Evolutionary conservation across 1,140 invertebrate genomes (phyloP).

Genomic region (Papilio glaucus): DNA sequence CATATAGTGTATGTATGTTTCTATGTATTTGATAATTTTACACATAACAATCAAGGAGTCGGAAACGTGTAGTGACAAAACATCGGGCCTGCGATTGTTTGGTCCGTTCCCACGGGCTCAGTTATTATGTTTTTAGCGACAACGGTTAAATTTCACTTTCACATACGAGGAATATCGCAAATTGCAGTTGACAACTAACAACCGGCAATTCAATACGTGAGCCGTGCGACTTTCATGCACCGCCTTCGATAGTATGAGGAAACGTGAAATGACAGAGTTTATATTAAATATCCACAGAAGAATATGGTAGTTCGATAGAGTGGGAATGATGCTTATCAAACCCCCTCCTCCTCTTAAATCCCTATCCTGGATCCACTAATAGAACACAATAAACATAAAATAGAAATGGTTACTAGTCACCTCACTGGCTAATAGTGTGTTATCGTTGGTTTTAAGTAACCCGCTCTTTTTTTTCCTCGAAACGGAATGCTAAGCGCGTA

Average conservation of each 20-base stretch:
- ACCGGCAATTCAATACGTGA: slow-evolving; percentile 20
- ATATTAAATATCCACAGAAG: not conserved
- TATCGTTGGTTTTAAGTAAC: too few relatives aligned
- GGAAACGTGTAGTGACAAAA: not conserved
- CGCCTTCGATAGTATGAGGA: not conserved
- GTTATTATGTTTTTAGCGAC: slow-evolving; percentile 21
- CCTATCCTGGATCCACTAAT: too few relatives aligned
- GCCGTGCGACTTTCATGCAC: slow-evolving; percentile 23
- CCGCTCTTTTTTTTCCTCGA: too few relatives aligned
- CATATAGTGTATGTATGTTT: too few relatives aligned
- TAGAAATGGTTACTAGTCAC: too few relatives aligned
- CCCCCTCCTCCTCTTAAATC: too few relatives aligned
- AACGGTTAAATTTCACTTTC: slow-evolving; percentile 35
- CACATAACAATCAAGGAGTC: slow-evolving; percentile 16
- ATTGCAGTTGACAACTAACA: slow-evolving; percentile 17
- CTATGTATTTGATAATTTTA: not conserved
- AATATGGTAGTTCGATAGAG: not conserved
- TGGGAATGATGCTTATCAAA: too few relatives aligned
- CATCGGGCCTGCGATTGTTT: not conserved
- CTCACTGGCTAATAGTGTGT: too few relatives aligned
- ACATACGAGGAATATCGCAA: slow-evolving; percentile 12
- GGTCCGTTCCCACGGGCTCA: slow-evolving; percentile 19
- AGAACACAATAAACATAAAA: too few relatives aligned
- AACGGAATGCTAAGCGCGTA: too few relatives aligned
- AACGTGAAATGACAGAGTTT: not conserved